Conservation (phyloP, 2,113 vertebrate species). For the Zosterops lateralis region DNA sequence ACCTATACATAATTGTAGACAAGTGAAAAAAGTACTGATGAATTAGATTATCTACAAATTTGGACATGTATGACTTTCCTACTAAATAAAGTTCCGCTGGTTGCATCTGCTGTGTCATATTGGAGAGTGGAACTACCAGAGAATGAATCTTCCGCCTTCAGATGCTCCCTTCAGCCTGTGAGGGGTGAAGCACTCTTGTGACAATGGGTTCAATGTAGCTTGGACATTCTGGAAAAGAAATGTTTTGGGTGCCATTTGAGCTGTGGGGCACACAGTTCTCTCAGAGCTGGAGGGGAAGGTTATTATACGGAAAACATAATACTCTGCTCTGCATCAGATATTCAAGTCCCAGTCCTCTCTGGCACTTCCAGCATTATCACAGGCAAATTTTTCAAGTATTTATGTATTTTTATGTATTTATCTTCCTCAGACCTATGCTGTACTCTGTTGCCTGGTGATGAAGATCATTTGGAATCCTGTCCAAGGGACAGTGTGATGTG, state of each 20-base stretch:
- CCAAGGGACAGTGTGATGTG: neutral
- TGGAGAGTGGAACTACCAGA: neutral
- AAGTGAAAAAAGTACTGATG: neutral
- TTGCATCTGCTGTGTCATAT: neutral
- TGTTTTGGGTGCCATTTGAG: neutral
- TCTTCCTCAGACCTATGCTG: neutral
- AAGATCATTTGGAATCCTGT: neutral
- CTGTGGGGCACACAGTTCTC: neutral
- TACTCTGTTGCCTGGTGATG: rapidly evolving
- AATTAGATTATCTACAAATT: neutral
- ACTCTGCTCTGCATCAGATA: neutral
- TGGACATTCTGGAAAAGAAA: neutral
- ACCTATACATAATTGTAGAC: neutral
- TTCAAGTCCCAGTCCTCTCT: neutral
- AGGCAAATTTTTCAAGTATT: neutral
- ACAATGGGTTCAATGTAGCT: rapidly evolving
- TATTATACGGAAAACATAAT: rapidly evolving
- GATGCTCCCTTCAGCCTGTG: neutral
- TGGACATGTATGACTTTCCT: neutral
- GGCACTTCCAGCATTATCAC: neutral
- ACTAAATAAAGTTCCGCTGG: neutral
- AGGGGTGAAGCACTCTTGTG: neutral
- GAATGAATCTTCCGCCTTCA: neutral
- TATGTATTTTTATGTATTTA: neutral
- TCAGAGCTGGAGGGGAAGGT: neutral